Evolutionary conservation across 1,140 invertebrate genomes (phyloP), one percentile per base, ranked within the genome.

Genomic region (Eurytemora carolleeae): DNA sequence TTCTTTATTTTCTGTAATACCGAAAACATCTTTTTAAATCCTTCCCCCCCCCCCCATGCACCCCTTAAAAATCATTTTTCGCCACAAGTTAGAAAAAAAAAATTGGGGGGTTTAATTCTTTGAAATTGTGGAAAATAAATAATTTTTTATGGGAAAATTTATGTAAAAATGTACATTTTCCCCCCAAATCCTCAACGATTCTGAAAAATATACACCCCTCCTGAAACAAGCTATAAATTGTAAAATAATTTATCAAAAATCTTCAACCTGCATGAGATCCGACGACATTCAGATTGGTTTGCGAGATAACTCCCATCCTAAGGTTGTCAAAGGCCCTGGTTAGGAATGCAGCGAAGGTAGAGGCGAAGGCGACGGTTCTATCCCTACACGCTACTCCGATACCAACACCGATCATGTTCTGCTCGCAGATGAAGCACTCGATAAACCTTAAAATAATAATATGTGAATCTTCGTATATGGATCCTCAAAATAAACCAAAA

Each of bases 361-460:
- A 95, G 3, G 84, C 85, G 71, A 98, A 98, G 3, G 88, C 80
- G 53, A 98, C 80, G 12, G 87, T 84, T 59, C 93, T 78, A 68
- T 88, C 82, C 65, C 93, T 77, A 69, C 88, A 93, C 54, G 85
- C 84, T 25, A 84, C 81, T 24, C 96, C 96, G 67, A 95, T 90
- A 0, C 86, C 94, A 63, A 97, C 89, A 53, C 94, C 93, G 66
- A 96, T 88, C 66, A 96, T 73, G 75, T 96, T 98, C 76, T 98
- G 95, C 73, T 98, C 96, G 59, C 95, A 95, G 70, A 99, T 99
- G 75, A 86, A 99, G 72, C 95, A 96, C 75, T 99, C 94, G 62
- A 98, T 82, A 72, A 89, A 96, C 65, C 90, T 82, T n/a, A n/a
- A n/a, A n/a, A n/a, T n/a, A n/a, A n/a, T n/a, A n/a, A n/a, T n/a